phyloP scores from a whole-genome alignment of 2,113 vertebrate genomes.

The Vanacampus margaritifer region DNA sequence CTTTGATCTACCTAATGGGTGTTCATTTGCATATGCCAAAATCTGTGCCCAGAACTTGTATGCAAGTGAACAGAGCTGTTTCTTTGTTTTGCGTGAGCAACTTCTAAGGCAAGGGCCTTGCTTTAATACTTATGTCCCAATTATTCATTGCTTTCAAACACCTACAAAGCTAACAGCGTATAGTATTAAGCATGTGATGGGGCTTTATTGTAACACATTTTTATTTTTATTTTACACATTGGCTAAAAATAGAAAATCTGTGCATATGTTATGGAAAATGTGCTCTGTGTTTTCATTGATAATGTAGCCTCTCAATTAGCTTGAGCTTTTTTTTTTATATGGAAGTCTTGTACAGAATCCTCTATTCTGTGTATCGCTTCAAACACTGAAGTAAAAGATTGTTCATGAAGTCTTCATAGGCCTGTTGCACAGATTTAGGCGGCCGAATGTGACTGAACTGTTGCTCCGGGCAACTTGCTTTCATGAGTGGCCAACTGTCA shows the following conservation, averaged over 20 bases:
- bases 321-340: too few relatives aligned
- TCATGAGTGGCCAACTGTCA: too few relatives aligned
- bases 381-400: neutral
- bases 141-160: slow-evolving; percentile 41
- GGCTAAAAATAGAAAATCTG: slow-evolving; percentile 24
- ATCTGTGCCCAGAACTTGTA: slow-evolving; percentile 31
- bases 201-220: slow-evolving; percentile 16
- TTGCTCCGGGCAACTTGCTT: too few relatives aligned
- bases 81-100: slow-evolving; percentile 35
- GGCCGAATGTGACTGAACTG: too few relatives aligned
- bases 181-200: slow-evolving; percentile 25
- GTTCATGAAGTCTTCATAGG: neutral
- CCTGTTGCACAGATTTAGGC: neutral
- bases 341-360: neutral
- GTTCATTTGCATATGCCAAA: slow-evolving; percentile 41
- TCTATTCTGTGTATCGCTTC: neutral
- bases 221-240: slow-evolving; percentile 12
- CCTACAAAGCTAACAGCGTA: slow-evolving; percentile 32
- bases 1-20: slow-evolving; percentile 15
- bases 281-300: slow-evolving; percentile 19
- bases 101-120: slow-evolving; percentile 28
- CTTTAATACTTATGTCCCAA: slow-evolving; percentile 31
- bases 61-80: slow-evolving; percentile 29
- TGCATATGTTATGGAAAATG: slow-evolving; percentile 11
- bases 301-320: neutral